Percentiles rank a stretch among this genome's conserved stretches.
These are phyloP conservation scores for Phallusia fumigata DNA, from an alignment of 23 tunicate species.

Conservation along the genomic window DNA sequence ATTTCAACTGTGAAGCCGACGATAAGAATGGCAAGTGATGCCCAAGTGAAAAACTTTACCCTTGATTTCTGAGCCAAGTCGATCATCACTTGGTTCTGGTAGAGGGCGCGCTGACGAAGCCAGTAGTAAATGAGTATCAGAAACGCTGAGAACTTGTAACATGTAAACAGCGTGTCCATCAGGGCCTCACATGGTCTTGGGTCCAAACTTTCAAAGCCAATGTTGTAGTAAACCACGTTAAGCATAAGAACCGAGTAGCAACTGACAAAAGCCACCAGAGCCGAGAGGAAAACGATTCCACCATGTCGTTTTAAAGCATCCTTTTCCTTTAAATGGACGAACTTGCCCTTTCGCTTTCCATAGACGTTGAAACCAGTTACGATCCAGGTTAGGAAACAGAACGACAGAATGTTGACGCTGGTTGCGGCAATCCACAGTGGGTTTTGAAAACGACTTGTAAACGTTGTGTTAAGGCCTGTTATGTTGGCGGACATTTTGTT, in stretches of 20 bases:
- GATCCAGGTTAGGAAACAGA: not conserved
- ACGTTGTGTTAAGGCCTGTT: not conserved
- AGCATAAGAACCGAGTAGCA: not conserved
- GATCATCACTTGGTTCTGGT: not conserved
- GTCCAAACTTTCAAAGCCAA: not conserved
- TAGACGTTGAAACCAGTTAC: not conserved
- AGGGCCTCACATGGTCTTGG: not conserved
- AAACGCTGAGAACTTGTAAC: not conserved
- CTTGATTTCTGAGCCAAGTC: not conserved
- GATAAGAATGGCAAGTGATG: not conserved
- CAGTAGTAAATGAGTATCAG: not conserved
- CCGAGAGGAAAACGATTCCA: not conserved
- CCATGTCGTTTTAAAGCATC: not conserved
- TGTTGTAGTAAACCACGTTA: not conserved
- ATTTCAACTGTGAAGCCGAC: not conserved
- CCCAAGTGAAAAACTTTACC: not conserved
- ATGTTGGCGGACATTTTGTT: not conserved
- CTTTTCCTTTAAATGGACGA: not conserved
- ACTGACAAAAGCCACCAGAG: not conserved
- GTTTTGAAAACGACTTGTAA: not conserved
- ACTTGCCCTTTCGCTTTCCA: not conserved
- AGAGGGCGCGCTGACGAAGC: not conserved
- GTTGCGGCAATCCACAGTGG: conserved; percentile 2
- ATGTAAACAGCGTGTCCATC: not conserved
- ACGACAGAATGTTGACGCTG: not conserved